Conservation (phyloP, 2,113 vertebrate genomes). For the Mustela nigripes region DNA sequence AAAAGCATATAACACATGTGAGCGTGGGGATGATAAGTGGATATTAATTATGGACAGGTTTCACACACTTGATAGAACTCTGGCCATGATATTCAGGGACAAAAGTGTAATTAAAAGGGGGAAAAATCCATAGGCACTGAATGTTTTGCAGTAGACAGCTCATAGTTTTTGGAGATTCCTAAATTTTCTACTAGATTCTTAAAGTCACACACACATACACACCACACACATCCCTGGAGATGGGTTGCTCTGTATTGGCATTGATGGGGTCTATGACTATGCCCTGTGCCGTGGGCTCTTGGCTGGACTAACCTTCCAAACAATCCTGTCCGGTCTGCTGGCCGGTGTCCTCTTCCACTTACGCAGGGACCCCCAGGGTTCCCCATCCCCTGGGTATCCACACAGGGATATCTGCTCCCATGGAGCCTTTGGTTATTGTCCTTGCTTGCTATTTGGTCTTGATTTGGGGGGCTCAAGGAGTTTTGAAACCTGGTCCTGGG, state of each 20-base stretch:
- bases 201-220: background rate
- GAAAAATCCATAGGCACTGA: background rate
- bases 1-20: background rate
- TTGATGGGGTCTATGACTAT: background rate
- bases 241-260: background rate
- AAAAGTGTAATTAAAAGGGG: background rate
- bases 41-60: background rate
- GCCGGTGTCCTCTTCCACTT: background rate
- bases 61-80: background rate
- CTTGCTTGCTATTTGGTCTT: background rate
- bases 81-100: background rate
- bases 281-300: rapidly evolving
- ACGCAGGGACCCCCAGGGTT: rapidly evolving
- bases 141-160: background rate
- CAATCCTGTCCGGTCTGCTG: background rate
- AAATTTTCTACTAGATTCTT: background rate
- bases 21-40: background rate
- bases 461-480: background rate
- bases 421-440: background rate
- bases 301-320: background rate
- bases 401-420: background rate
- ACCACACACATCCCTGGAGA: background rate
- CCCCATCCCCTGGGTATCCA: background rate
- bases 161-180: background rate
- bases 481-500: background rate